These are phyloP conservation scores for Tinamus guttatus DNA, from an alignment of 2,113 vertebrate genomes.

Conservation along the genomic window DNA sequence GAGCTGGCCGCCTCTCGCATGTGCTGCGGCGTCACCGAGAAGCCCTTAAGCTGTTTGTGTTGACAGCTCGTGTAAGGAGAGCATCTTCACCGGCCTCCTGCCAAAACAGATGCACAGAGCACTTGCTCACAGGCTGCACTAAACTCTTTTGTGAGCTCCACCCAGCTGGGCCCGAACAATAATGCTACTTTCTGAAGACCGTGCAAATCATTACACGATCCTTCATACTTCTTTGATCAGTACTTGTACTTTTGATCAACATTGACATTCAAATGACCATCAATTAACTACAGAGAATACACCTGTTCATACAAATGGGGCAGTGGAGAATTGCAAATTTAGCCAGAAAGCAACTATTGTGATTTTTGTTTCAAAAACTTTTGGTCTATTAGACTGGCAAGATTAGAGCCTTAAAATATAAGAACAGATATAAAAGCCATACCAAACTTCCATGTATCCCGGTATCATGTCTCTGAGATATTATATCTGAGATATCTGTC, in stretches of 20 bases:
- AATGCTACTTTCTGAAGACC: background rate
- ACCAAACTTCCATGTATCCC: background rate
- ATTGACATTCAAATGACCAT: background rate
- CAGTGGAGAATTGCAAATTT: background rate
- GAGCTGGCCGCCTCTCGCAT: background rate
- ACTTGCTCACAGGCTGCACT: background rate
- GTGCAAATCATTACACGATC: background rate
- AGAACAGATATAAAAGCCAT: background rate
- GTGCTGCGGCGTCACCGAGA: background rate
- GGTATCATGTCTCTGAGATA: background rate
- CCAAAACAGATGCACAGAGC: background rate
- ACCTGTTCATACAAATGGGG: background rate
- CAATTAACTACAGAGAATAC: background rate
- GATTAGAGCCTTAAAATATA: background rate
- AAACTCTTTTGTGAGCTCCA: accelerated
- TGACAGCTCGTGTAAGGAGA: background rate
- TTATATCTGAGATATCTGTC: accelerated
- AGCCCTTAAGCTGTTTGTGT: background rate
- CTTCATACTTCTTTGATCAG: background rate
- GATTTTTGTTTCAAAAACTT: background rate
- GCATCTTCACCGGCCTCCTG: too few species aligned
- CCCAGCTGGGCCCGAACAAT: background rate
- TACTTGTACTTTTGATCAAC: background rate
- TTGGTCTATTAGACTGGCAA: background rate
- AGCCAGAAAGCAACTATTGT: background rate